Percentiles rank a stretch among this genome's conserved stretches.
phyloP scores from a whole-genome alignment of 2,797 vertebrate genomes.

The Onychomys leucogaster region DNA sequence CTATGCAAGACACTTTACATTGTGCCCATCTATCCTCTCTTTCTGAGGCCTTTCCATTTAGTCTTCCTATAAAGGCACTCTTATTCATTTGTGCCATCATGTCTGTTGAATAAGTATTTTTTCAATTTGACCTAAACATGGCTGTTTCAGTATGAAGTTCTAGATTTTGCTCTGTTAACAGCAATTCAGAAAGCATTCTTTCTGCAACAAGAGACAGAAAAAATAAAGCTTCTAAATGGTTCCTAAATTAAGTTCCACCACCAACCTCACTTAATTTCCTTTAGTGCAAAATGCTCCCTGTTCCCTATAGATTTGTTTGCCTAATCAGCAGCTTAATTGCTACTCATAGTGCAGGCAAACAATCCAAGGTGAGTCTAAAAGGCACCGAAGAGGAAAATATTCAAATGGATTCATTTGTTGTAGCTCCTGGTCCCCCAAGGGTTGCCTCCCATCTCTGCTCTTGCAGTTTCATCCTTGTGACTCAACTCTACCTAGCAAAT shows the following conservation, averaged over 20 bases:
- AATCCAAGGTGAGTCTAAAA: conserved; percentile 55
- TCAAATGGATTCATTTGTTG: not conserved
- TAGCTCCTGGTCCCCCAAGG: not conserved
- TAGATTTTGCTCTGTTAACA: conserved; percentile 17
- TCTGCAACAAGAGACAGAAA: not conserved
- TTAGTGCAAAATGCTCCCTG: conserved; percentile 20
- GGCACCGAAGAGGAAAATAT: conserved; percentile 22
- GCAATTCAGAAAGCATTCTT: conserved; percentile 30
- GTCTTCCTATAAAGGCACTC: conserved; percentile 23
- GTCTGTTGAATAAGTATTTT: conserved; percentile 41
- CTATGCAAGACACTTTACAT: not conserved
- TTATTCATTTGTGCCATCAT: not conserved
- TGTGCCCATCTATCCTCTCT: not conserved
- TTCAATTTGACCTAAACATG: not conserved
- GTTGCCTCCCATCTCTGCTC: not conserved
- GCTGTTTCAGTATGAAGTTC: conserved; percentile 33
- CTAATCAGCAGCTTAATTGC: conserved; percentile 58
- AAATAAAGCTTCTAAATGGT: conserved; percentile 45
- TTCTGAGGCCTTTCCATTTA: not conserved
- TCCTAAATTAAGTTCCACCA: conserved; percentile 55
- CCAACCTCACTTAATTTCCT: conserved; percentile 34
- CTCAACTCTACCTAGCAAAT: not conserved
- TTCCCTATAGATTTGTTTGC: conserved; percentile 5
- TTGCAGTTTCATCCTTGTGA: not conserved
- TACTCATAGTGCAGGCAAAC: conserved; percentile 54